Conservation (phyloP, 2,888 invertebrate genomes). For the Callyntrura sp. region DNA sequence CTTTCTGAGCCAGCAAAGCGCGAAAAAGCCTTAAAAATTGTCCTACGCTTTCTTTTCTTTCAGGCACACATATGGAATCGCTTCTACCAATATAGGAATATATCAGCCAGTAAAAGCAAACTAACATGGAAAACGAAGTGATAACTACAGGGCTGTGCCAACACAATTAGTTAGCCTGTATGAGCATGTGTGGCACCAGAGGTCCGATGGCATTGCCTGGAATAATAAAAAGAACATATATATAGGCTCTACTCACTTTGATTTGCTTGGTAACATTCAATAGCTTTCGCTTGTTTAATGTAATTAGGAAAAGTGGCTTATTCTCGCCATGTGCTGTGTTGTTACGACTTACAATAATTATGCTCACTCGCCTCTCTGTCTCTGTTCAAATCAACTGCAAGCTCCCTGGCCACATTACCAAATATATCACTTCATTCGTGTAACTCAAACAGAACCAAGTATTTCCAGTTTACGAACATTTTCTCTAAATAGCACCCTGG, state of each 20-base stretch:
- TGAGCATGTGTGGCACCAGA: not conserved
- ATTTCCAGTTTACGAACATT: too few relatives aligned
- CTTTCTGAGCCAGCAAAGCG: constrained; percentile 3
- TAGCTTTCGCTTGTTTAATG: constrained; percentile 18
- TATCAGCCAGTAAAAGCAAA: too few relatives aligned
- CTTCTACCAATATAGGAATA: too few relatives aligned
- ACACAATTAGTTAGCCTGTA: not conserved
- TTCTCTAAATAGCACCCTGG: too few relatives aligned
- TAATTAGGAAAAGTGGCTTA: constrained; percentile 40
- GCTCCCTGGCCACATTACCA: too few relatives aligned
- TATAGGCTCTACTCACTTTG: constrained; percentile 4
- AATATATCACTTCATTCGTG: too few relatives aligned
- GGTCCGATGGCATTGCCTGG: not conserved
- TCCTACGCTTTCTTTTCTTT: not conserved
- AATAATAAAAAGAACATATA: not conserved
- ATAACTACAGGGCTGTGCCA: not conserved
- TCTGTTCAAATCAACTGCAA: too few relatives aligned
- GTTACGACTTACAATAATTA: too few relatives aligned
- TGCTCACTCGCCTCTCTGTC: too few relatives aligned
- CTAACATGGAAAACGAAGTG: not conserved
- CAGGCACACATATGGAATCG: not conserved
- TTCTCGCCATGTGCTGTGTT: constrained; percentile 33
- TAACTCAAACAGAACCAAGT: too few relatives aligned
- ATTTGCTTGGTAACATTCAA: constrained; percentile 27
- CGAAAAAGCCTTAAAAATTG: not conserved